Conservation (phyloP, 2,113 vertebrate species). For the Eudyptes chrysolophus region DNA sequence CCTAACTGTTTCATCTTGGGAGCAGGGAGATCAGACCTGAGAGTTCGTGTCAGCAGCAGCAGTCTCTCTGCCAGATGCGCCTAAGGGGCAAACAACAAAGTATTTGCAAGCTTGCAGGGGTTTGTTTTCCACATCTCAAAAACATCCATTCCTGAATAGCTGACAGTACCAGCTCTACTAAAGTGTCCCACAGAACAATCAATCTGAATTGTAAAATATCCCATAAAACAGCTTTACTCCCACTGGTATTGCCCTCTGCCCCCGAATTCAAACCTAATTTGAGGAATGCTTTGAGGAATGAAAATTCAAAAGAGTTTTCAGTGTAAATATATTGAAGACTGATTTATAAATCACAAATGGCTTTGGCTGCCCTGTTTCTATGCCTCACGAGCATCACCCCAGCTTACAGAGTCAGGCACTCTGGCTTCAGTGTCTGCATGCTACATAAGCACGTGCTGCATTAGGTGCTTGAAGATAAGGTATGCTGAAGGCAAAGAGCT, state of each 20-base stretch:
- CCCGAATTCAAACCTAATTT: conserved; percentile 7
- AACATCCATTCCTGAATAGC: neutral
- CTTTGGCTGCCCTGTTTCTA: neutral
- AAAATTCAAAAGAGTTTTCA: neutral
- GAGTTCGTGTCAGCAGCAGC: conserved; percentile 1
- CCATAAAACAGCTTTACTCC: neutral
- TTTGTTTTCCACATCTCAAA: conserved; percentile 51
- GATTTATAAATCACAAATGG: neutral
- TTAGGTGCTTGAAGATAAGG: neutral
- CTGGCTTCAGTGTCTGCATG: neutral
- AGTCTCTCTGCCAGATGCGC: conserved; percentile 27
- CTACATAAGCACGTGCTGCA: neutral
- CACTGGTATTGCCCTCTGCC: neutral
- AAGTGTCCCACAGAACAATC: conserved; percentile 6
- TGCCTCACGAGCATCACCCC: neutral
- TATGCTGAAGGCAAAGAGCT: neutral
- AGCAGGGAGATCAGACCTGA: conserved; percentile 40
- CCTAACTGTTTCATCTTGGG: conserved; percentile 61
- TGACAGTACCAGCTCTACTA: conserved; percentile 37
- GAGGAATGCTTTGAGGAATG: neutral
- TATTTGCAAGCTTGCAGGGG: conserved; percentile 33
- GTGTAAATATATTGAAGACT: neutral
- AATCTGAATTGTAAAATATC: conserved; percentile 36
- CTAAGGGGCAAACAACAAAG: conserved; percentile 56
- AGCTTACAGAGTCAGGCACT: neutral